Evolutionary conservation across 1,140 invertebrate genomes (phyloP).

Genomic region (Dreissena polymorpha): DNA sequence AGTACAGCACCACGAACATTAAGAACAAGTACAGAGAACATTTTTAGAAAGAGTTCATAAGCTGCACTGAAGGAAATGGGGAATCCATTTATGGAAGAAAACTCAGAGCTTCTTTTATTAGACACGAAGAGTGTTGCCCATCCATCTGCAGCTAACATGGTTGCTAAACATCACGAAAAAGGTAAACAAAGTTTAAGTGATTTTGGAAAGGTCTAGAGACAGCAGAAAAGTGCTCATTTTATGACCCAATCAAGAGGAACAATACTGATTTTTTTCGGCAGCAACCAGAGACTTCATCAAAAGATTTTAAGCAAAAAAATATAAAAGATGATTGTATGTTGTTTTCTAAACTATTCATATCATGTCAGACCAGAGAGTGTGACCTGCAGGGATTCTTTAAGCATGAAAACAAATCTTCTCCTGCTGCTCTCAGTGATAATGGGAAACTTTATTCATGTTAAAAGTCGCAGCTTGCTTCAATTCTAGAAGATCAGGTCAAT

Average conservation of each 20-base stretch:
- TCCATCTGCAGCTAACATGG: slow-evolving; percentile 26
- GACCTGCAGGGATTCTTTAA: slow-evolving; percentile 56
- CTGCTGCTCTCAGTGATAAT: slow-evolving; percentile 56
- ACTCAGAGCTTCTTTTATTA: slow-evolving; percentile 49
- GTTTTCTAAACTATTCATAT: too few relatives aligned
- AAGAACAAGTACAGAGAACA: slow-evolving; percentile 12
- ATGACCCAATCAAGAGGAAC: too few relatives aligned
- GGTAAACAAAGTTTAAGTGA: slow-evolving; percentile 23
- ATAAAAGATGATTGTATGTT: too few relatives aligned
- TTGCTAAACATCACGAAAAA: slow-evolving; percentile 37
- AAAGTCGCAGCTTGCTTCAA: slow-evolving; percentile 51
- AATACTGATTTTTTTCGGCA: slow-evolving; percentile 52
- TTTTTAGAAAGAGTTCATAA: slow-evolving; percentile 48
- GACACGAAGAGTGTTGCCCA: slow-evolving; percentile 47
- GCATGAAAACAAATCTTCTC: slow-evolving; percentile 60
- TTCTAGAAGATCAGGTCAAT: slow-evolving; percentile 35
- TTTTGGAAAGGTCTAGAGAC: slow-evolving; percentile 40
- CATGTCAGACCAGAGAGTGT: too few relatives aligned
- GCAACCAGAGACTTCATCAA: slow-evolving; percentile 57
- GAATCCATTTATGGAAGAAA: slow-evolving; percentile 57
- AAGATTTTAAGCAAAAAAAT: too few relatives aligned
- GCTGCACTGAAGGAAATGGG: slow-evolving; percentile 42
- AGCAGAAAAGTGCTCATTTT: slow-evolving; percentile 32
- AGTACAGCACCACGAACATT: slow-evolving; percentile 36
- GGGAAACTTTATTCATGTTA: slow-evolving; percentile 52